phyloP scores from a whole-genome alignment of 2,113 vertebrate species.

The Bubalus kerabau region DNA sequence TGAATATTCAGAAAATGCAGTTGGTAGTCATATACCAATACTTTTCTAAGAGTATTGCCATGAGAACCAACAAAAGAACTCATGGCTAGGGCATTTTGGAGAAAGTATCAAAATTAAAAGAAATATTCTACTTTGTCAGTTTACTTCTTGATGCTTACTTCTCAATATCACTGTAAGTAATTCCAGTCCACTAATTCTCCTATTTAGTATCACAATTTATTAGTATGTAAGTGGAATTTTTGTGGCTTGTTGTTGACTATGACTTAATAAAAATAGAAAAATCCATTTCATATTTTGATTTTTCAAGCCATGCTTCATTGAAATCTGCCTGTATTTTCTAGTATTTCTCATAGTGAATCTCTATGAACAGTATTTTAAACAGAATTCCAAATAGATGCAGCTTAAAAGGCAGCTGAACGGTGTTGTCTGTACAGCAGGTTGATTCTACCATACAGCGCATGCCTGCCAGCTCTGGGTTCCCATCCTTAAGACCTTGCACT shows the following conservation, averaged over 20 bases:
- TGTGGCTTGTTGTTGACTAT: neutral
- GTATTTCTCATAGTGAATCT: neutral
- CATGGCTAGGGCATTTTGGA: neutral
- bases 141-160: neutral
- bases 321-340: neutral
- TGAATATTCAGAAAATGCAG: neutral
- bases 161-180: neutral
- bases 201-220: neutral
- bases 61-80: neutral
- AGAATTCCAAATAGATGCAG: neutral
- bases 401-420: neutral
- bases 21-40: neutral
- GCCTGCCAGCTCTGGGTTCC: neutral
- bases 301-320: neutral
- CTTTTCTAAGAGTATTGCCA: neutral
- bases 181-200: neutral
- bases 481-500: neutral
- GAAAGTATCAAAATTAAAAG: neutral
- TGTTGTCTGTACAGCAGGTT: neutral
- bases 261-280: neutral
- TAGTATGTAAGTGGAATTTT: neutral
- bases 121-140: neutral
- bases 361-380: neutral
- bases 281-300: neutral
- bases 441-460: neutral